A percentile compares a stretch with the other conserved stretches of the same genome.
Evolutionary conservation across 2,113 vertebrate species (phyloP).

Genomic region (Aviceda subcristata): DNA sequence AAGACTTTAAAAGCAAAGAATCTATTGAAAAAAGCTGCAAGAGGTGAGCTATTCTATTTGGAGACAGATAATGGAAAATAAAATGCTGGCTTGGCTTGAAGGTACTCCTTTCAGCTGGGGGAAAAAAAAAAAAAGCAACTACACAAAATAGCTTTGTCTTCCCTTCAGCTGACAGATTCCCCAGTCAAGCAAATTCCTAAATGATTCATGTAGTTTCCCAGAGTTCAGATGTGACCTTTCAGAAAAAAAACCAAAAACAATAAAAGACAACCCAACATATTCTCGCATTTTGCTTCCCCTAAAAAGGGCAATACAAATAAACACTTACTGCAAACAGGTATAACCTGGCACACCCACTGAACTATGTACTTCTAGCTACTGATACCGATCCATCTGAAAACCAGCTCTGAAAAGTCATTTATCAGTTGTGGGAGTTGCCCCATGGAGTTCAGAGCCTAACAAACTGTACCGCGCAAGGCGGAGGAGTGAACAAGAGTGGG

Average conservation of each 20-base stretch:
- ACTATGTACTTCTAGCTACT: neutral
- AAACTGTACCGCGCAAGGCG: accelerated
- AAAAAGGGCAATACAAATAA: neutral
- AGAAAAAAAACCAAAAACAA: neutral
- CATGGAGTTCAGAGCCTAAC: neutral
- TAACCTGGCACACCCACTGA: neutral
- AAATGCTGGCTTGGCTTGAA: neutral
- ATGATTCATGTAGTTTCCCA: neutral
- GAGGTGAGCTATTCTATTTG: neutral
- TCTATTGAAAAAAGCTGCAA: neutral
- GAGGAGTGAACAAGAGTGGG: neutral
- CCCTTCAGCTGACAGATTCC: neutral
- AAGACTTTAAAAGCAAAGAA: neutral
- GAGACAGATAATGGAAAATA: neutral
- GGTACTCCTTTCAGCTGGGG: neutral
- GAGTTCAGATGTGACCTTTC: neutral
- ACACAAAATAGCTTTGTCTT: neutral
- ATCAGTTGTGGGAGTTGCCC: neutral
- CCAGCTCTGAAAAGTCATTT: neutral
- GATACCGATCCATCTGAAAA: neutral
- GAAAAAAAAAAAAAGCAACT: neutral
- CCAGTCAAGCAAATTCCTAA: neutral
- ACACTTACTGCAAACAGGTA: neutral
- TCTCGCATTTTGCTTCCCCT: neutral
- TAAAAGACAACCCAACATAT: neutral